These are phyloP conservation scores for Sialia sialis DNA, from an alignment of 2,113 vertebrate species.

Conservation along the genomic window DNA sequence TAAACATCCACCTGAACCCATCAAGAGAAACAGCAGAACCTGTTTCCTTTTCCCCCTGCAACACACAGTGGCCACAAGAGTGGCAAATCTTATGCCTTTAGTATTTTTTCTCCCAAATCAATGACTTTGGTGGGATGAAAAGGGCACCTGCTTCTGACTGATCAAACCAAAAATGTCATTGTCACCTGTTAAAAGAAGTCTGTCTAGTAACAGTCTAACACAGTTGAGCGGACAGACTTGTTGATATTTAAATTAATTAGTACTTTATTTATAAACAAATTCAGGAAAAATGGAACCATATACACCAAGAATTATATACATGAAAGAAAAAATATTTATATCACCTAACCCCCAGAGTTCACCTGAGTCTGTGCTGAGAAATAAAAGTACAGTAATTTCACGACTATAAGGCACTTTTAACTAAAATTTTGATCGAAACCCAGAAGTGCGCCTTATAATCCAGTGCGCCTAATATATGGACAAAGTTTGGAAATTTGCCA, in stretches of 20 bases:
- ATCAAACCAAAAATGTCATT: constrained; percentile 46
- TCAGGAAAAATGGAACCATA: constrained; percentile 12
- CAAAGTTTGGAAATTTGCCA: too few species aligned
- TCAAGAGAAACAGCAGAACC: not conserved
- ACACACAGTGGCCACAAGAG: not conserved
- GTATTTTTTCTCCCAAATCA: rapidly evolving
- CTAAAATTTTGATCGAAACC: too few species aligned
- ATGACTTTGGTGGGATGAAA: rapidly evolving
- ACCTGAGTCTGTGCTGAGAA: not conserved
- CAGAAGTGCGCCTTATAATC: too few species aligned
- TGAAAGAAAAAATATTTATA: not conserved
- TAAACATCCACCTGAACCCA: not conserved
- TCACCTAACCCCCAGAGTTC: not conserved
- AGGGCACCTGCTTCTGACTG: rapidly evolving
- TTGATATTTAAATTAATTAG: not conserved
- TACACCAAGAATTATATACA: not conserved
- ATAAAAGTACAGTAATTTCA: too few species aligned
- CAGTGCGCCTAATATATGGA: too few species aligned
- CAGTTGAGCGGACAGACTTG: not conserved
- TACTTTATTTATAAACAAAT: constrained; percentile 35
- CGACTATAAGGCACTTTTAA: too few species aligned
- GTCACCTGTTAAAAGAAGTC: constrained; percentile 38
- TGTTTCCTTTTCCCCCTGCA: not conserved
- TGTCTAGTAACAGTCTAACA: constrained; percentile 41
- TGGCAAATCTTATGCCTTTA: not conserved